These are phyloP conservation scores for Drosophila affinis DNA, from an alignment of 2,888 invertebrate genomes.

Conservation along the genomic window DNA sequence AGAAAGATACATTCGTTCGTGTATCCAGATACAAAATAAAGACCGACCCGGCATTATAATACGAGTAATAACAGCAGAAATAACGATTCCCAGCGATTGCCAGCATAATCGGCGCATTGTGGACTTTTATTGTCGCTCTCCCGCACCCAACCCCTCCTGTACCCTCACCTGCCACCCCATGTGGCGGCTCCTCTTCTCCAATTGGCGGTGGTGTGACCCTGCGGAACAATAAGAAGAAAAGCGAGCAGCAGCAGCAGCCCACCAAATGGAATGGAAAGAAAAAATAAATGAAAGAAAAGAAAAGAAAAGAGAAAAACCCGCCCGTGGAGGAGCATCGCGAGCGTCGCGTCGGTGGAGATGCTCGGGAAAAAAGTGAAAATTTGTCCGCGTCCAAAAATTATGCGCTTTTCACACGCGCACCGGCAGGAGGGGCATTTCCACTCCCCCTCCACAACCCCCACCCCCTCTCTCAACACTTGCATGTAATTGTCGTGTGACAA, in stretches of 20 bases:
- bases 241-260: slow-evolving; percentile 4
- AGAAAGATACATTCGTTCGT: not conserved
- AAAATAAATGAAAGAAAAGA: not conserved
- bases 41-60: slow-evolving; percentile 25
- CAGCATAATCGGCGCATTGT: slow-evolving; percentile 76
- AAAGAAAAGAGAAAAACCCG: slow-evolving; percentile 12
- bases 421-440: slow-evolving; percentile 2
- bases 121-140: slow-evolving; percentile 49
- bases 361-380: slow-evolving; percentile 78
- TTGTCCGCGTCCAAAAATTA: slow-evolving; percentile 80
- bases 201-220: slow-evolving; percentile 34
- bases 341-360: slow-evolving; percentile 11
- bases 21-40: not conserved
- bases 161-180: too few relatives aligned
- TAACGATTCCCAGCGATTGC: slow-evolving; percentile 68
- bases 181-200: slow-evolving; percentile 8
- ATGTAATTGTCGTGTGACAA: slow-evolving; percentile 58
- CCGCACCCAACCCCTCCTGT: slow-evolving; percentile 34
- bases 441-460: not conserved
- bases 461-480: slow-evolving; percentile 55
- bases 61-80: slow-evolving; percentile 47
- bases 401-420: slow-evolving; percentile 80
- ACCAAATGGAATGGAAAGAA: slow-evolving; percentile 21
- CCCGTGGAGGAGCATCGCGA: not conserved
- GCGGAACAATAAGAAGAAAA: slow-evolving; percentile 49